These are phyloP conservation scores for Acanthiza pusilla DNA, from an alignment of 2,797 vertebrate species.

Conservation along the genomic window DNA sequence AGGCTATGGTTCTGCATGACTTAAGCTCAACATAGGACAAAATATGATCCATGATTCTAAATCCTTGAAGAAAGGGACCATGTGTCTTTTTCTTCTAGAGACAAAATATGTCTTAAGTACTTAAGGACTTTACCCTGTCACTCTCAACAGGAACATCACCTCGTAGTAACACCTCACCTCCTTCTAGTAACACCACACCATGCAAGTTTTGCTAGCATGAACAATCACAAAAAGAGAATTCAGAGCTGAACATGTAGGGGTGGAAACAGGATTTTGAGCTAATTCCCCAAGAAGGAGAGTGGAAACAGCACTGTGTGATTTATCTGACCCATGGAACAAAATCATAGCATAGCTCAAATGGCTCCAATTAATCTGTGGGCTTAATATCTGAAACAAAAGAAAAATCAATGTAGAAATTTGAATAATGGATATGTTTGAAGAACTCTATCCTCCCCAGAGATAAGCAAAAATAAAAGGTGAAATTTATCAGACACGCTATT, in stretches of 20 bases:
- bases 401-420: neutral
- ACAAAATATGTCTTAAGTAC: neutral
- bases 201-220: neutral
- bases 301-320: neutral
- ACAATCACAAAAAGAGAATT: neutral
- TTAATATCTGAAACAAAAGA: neutral
- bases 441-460: neutral
- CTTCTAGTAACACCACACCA: neutral
- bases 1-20: neutral
- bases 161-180: neutral
- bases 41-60: neutral
- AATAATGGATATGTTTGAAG: neutral
- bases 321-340: neutral
- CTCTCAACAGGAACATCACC: neutral
- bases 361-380: neutral
- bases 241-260: neutral
- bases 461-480: neutral
- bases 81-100: neutral
- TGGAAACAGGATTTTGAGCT: neutral
- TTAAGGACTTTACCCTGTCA: neutral
- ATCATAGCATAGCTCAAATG: neutral
- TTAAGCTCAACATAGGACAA: neutral
- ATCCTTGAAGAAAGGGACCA: rapidly evolving
- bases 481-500: neutral
- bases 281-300: neutral